Base-by-base conservation (phyloP, 2,113 vertebrate genomes). In the Neolamprologus devosi region DNA sequence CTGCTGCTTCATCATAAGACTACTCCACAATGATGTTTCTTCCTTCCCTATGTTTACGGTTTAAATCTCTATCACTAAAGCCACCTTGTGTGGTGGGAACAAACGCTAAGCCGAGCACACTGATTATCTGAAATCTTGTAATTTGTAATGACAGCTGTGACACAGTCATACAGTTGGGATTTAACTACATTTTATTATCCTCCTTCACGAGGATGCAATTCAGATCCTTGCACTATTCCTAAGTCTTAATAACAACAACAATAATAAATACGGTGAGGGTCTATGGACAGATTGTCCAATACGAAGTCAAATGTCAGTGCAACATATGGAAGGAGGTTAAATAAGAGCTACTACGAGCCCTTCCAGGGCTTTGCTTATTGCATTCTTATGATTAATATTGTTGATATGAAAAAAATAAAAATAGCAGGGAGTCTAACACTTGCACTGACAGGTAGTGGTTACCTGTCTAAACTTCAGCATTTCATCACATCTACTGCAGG, bases 301-400 rank as follows among this genome's bases (percentile, higher is more conserved):
- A 93, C 86, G 91, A 92, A 94, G 91, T 95, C 92, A 93, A 93
- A 94, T 94, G 91, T 95, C 94, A 95, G 94, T 95, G 95, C 94
- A 95, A 95, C 88, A 47, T 80, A 93, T 93, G 90, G 90, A 87
- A 93, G 92, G 89, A 94, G 91, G 91, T 92, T 94, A 90, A 93
- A 92, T 94, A 95, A 93, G 92, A 95, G 93, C 92, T 94, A 93
- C 92, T 92, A 94, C 7, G 87, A 92, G 93, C 90, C 91, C 91
- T 93, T 92, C 86, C 88, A 84, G 94, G 94, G 94, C 94, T 91
- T 95, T 94, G 54, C 93, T 95, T 96, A 96, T 96, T 97, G 96
- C 95, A 89, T 94, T 95, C 80, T 89, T 91, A 81, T 94, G 91
- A 91, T 90, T 93, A 94, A 94, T 94, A 93, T 92, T 89, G 75